A percentile compares a stretch with the other conserved stretches of the same genome.
Conservation (phyloP, 2,888 invertebrate species). For the Creontiades dilutus region DNA sequence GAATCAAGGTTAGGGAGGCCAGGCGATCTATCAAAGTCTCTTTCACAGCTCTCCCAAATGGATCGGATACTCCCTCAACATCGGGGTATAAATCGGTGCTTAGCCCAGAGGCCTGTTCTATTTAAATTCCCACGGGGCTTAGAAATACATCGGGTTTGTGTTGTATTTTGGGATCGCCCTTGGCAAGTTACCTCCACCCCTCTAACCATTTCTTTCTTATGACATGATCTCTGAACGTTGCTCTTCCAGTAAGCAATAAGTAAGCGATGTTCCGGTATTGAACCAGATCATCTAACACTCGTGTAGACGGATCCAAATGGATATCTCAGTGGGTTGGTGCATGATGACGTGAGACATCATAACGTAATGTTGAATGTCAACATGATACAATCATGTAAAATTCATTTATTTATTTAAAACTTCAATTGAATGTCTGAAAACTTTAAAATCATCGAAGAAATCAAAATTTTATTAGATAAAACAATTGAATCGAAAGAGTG, state of each 20-base stretch:
- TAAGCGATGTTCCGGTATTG: neutral
- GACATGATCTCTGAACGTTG: constrained; percentile 32
- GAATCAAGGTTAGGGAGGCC: neutral
- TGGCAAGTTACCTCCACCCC: constrained; percentile 48
- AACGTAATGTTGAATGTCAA: too few species aligned
- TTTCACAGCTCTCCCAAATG: neutral
- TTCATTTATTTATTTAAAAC: too few species aligned
- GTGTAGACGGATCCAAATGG: neutral
- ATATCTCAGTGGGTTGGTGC: neutral
- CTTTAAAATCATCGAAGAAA: too few species aligned
- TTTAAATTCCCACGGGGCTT: constrained; percentile 61
- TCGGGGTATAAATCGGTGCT: constrained; percentile 55
- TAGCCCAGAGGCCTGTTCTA: constrained; percentile 54
- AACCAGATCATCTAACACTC: neutral
- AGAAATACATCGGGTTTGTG: constrained; percentile 60
- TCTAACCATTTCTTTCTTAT: neutral
- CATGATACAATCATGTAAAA: too few species aligned
- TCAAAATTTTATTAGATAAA: too few species aligned
- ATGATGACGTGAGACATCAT: neutral
- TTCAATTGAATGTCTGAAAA: too few species aligned
- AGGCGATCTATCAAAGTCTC: constrained; percentile 33
- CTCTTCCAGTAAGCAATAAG: neutral
- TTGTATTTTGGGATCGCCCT: constrained; percentile 64
- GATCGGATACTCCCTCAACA: constrained; percentile 31
- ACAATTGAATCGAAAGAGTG: too few species aligned